Evolutionary conservation across 1,140 invertebrate genomes (phyloP).

Genomic region (Drosophila parabipectinata): DNA sequence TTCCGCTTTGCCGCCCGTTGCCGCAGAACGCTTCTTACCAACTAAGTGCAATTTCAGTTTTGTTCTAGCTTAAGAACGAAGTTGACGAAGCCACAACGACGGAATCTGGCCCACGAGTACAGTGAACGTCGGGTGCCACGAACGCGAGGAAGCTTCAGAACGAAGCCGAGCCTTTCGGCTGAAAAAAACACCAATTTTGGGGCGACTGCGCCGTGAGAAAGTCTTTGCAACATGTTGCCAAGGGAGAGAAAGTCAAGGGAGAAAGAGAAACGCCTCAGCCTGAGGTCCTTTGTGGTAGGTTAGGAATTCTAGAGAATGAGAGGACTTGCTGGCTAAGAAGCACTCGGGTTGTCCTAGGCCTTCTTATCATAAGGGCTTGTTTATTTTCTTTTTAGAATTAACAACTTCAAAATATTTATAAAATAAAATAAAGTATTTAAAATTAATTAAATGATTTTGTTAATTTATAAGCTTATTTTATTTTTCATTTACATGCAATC

Average conservation of each 20-base stretch:
- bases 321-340: not conserved
- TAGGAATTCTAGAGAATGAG: constrained; percentile 19
- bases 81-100: constrained; percentile 1
- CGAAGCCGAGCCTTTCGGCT: constrained; percentile 21
- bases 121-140: constrained; percentile 19
- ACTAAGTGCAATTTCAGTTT: constrained; percentile 76
- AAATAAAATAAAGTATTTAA: not conserved
- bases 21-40: constrained; percentile 77
- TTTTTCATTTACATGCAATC: no score
- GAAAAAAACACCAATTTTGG: constrained; percentile 7
- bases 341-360: constrained; percentile 30
- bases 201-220: constrained; percentile 34
- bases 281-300: constrained; percentile 37
- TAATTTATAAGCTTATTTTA: no score
- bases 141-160: constrained; percentile 7
- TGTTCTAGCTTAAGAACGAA: constrained; percentile 75
- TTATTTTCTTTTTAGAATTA: not conserved
- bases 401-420: no score
- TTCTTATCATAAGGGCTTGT: not conserved
- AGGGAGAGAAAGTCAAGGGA: constrained; percentile 27
- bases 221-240: constrained; percentile 48
- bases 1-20: constrained; percentile 72
- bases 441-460: no score
- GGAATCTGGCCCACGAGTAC: constrained; percentile 17
- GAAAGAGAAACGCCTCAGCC: not conserved